phyloP scores from a whole-genome alignment of 1,140 invertebrate genomes.

The Mya arenaria region DNA sequence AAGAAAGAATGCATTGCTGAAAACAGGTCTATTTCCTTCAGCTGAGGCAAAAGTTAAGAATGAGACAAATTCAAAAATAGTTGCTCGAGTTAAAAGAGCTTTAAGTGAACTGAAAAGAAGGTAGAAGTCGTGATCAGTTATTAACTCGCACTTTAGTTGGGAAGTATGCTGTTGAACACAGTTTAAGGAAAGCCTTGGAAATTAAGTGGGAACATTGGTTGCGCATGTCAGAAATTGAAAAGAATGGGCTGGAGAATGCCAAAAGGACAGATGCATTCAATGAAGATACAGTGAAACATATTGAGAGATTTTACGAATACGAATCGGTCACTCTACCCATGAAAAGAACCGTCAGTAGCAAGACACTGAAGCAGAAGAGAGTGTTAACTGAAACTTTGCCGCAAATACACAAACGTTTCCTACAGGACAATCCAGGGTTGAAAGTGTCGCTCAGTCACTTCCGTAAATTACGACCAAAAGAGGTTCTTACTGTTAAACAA shows the following conservation, averaged over 20 bases:
- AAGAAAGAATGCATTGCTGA: not conserved
- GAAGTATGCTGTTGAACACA: slow-evolving; percentile 18
- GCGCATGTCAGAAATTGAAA: not conserved
- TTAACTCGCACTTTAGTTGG: not conserved
- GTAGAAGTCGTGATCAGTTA: slow-evolving; percentile 5
- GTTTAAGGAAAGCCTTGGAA: not conserved
- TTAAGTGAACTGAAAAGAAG: slow-evolving; percentile 10
- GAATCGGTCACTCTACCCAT: slow-evolving; percentile 24
- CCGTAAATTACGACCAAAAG: slow-evolving; percentile 33
- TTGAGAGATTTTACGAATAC: slow-evolving; percentile 29
- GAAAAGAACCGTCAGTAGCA: slow-evolving; percentile 23
- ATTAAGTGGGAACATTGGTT: slow-evolving; percentile 41
- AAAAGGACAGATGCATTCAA: slow-evolving; percentile 36
- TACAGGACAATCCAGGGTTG: slow-evolving; percentile 16
- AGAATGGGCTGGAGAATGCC: not conserved
- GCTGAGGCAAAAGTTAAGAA: slow-evolving; percentile 5
- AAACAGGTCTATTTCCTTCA: slow-evolving; percentile 9
- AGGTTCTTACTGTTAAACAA: slow-evolving; percentile 25
- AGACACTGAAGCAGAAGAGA: slow-evolving; percentile 8
- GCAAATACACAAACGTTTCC: slow-evolving; percentile 17
- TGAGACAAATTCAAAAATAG: slow-evolving; percentile 14
- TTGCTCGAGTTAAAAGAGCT: slow-evolving; percentile 5
- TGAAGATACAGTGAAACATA: not conserved
- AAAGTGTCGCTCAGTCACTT: slow-evolving; percentile 45
- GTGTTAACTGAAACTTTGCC: slow-evolving; percentile 28